phyloP scores from a whole-genome alignment of 2,113 vertebrate species.

The Macquaria ambigua region DNA sequence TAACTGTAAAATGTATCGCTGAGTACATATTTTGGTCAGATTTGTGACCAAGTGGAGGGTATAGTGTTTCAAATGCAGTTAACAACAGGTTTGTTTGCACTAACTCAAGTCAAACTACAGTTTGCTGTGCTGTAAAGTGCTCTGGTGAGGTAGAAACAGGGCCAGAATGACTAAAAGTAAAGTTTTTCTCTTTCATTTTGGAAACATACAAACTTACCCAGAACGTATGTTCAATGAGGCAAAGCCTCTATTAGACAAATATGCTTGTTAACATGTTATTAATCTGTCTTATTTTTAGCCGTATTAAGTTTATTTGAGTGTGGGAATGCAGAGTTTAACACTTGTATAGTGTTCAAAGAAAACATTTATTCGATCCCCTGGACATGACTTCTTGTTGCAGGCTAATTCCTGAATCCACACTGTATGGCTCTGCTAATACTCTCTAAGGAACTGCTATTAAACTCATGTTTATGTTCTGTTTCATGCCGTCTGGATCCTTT shows the following conservation, averaged over 20 bases:
- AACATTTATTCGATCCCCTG: constrained; percentile 49
- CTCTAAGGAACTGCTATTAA: constrained; percentile 26
- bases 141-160: neutral
- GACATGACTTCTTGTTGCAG: constrained; percentile 38
- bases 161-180: neutral
- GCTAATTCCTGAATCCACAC: constrained; percentile 41
- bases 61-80: too few relatives aligned
- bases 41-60: neutral
- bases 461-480: constrained; percentile 30
- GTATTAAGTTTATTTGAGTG: constrained; percentile 16
- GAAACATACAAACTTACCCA: neutral
- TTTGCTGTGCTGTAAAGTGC: neutral
- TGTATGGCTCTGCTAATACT: neutral
- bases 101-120: neutral
- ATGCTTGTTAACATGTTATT: constrained; percentile 1
- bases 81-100: too few relatives aligned
- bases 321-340: constrained; percentile 25
- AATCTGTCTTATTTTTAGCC: constrained; percentile 19
- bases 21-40: neutral
- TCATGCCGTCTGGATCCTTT: constrained; percentile 29
- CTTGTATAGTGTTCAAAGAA: constrained; percentile 23
- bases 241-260: neutral
- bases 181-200: neutral
- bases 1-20: neutral
- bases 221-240: constrained; percentile 9